Evolutionary conservation across 2,797 vertebrate genomes (phyloP).

Genomic region (Chrysocyon brachyurus): DNA sequence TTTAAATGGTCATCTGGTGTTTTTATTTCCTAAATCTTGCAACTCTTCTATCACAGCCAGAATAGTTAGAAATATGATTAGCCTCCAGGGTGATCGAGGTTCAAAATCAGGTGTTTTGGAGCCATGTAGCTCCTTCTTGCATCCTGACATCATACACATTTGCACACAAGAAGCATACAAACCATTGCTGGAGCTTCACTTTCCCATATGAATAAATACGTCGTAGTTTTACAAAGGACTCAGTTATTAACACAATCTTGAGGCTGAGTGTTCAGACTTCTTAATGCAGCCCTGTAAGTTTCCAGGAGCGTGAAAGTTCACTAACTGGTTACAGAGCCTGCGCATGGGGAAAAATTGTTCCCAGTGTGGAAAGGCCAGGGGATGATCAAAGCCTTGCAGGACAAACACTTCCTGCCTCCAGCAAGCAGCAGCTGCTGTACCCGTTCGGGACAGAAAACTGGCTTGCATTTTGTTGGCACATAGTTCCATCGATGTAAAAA

Average conservation of each 20-base stretch:
- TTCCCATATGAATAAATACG: background rate
- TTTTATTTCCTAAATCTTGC: constrained; percentile 11
- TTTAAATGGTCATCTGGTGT: background rate
- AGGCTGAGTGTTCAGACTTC: background rate
- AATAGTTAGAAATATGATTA: background rate
- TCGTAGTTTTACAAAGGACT: background rate
- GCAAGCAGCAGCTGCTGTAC: constrained; percentile 35
- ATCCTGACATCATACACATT: background rate
- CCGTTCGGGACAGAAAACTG: background rate
- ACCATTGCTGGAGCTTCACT: background rate
- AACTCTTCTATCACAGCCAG: background rate
- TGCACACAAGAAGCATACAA: background rate
- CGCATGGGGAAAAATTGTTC: constrained; percentile 25
- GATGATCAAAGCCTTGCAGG: constrained; percentile 50
- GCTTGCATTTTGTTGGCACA: background rate
- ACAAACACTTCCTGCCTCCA: constrained; percentile 62
- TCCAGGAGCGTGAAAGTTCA: constrained; percentile 59
- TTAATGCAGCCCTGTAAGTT: background rate
- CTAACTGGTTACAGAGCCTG: background rate
- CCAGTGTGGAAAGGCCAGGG: background rate
- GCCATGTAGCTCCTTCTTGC: background rate
- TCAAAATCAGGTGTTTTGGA: background rate
- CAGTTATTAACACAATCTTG: background rate
- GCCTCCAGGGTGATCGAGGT: background rate
- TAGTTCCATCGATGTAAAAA: background rate